Evolutionary conservation across 2,113 vertebrate genomes (phyloP).

Genomic region (Orycteropus afer): DNA sequence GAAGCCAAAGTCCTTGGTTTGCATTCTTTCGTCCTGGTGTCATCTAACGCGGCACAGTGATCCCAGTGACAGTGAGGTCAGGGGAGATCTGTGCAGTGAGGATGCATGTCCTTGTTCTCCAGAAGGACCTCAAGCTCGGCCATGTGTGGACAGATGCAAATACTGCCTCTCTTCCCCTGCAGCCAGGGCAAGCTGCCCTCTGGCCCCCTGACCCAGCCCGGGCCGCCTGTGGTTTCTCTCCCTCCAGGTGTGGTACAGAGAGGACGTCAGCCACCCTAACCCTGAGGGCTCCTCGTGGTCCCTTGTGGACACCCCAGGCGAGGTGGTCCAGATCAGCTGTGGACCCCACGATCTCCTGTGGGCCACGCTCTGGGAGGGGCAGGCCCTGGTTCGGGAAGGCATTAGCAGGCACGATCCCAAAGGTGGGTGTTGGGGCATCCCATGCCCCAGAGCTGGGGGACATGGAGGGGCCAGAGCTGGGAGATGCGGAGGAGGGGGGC

Average conservation of each 20-base stretch:
- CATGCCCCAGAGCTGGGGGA: rapidly evolving
- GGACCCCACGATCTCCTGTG: conserved; percentile 95
- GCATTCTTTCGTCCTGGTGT: not conserved
- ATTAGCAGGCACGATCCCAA: conserved; percentile 92
- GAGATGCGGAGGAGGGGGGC: not conserved
- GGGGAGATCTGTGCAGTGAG: not conserved
- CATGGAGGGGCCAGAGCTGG: not conserved
- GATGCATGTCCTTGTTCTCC: not conserved
- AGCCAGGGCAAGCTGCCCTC: not conserved
- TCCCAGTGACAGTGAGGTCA: rapidly evolving
- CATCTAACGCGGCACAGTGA: not conserved
- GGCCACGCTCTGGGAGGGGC: conserved; percentile 97
- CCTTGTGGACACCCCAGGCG: conserved; percentile 90
- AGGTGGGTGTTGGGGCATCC: conserved; percentile 83
- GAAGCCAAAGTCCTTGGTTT: not conserved
- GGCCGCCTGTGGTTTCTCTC: too few relatives aligned
- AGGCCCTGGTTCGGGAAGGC: conserved; percentile 95
- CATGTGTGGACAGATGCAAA: rapidly evolving
- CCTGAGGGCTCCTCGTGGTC: conserved; percentile 95
- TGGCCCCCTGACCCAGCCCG: too few relatives aligned
- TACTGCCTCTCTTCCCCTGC: not conserved
- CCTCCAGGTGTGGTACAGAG: conserved; percentile 95
- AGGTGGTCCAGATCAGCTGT: conserved; percentile 98
- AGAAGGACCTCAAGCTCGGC: rapidly evolving
- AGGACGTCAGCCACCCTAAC: conserved; percentile 92